Percentiles rank a stretch among this genome's conserved stretches.
Evolutionary conservation across 2,888 invertebrate genomes (phyloP).

Genomic region (Timema podura): DNA sequence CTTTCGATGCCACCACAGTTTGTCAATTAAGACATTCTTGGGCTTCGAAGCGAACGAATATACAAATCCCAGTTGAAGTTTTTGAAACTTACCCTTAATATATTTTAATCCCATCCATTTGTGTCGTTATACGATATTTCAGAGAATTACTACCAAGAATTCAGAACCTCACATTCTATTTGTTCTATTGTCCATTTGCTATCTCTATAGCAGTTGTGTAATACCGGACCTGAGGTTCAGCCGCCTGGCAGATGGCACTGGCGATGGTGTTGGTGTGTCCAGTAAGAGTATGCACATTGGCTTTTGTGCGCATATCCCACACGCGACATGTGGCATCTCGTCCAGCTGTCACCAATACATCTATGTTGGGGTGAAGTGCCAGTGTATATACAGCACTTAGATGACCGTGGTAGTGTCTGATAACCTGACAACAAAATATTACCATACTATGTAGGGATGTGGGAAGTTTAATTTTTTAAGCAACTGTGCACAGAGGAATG

Average conservation of each 20-base stretch:
- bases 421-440: conserved; percentile 57
- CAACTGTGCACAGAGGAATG: too few relatives aligned
- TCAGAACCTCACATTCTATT: too few relatives aligned
- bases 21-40: too few relatives aligned
- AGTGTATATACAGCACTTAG: conserved; percentile 93
- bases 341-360: conserved; percentile 90
- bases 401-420: conserved; percentile 98
- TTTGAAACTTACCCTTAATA: background rate
- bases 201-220: too few relatives aligned
- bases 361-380: conserved; percentile 90
- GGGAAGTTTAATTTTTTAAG: too few relatives aligned
- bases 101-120: background rate
- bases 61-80: background rate
- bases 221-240: conserved; percentile 76
- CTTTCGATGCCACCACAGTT: too few relatives aligned
- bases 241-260: conserved; percentile 85
- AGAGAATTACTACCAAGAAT: too few relatives aligned
- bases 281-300: conserved; percentile 91
- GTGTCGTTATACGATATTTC: background rate
- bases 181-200: too few relatives aligned
- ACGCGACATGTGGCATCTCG: conserved; percentile 94
- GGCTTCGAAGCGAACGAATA: too few relatives aligned
- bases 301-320: conserved; percentile 99
- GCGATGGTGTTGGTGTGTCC: conserved; percentile 98
- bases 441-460: too few relatives aligned